Evolutionary conservation across 2,888 invertebrate species (phyloP).

Genomic region (Ochropacha duplaris): DNA sequence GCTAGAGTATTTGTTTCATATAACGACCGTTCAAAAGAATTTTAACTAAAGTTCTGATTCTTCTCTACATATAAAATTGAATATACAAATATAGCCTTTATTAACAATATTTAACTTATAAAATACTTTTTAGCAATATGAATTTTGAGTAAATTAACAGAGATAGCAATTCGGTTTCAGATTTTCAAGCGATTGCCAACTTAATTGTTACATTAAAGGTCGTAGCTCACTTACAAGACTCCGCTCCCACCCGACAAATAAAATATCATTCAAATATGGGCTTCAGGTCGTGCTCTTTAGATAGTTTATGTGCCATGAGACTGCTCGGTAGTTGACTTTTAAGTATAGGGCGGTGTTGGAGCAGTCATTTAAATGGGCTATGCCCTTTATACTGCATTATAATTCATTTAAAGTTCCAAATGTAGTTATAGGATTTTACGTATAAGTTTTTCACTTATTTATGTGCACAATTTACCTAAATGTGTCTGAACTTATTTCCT

Average conservation of each 20-base stretch:
- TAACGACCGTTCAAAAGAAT: background rate
- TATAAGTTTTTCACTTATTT: slow-evolving; percentile 4
- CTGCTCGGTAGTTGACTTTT: too few species aligned
- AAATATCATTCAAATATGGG: too few species aligned
- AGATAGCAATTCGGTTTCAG: background rate
- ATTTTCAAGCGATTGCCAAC: background rate
- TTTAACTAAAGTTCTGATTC: background rate
- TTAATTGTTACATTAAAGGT: too few species aligned
- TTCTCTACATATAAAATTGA: background rate
- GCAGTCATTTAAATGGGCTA: too few species aligned
- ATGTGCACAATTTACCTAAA: slow-evolving; percentile 4
- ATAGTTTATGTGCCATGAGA: too few species aligned
- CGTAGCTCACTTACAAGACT: too few species aligned
- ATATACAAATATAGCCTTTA: background rate
- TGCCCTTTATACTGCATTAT: too few species aligned
- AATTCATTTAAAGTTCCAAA: background rate
- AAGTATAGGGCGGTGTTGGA: too few species aligned
- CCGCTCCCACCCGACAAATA: too few species aligned
- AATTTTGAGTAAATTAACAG: background rate
- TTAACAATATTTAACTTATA: background rate
- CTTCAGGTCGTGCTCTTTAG: too few species aligned
- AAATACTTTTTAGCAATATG: background rate
- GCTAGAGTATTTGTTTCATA: background rate
- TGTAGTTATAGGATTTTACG: background rate
- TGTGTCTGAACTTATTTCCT: slow-evolving; percentile 16